Evolutionary conservation across 1,140 invertebrate species (phyloP), one percentile per base, ranked within the genome.

Genomic region (Danaus melanippus): DNA sequence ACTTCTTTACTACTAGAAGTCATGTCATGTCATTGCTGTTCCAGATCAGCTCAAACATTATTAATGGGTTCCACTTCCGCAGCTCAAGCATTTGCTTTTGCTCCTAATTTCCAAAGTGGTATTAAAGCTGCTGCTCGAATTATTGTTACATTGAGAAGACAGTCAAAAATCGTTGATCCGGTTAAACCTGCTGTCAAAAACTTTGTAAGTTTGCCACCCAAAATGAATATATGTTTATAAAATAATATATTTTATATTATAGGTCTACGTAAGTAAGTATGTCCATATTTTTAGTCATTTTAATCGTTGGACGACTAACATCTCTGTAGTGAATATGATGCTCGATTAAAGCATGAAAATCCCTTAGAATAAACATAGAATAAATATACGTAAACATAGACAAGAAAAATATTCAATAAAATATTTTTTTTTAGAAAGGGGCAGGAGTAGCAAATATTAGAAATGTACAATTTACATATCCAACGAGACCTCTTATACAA

Each of bases 61-160:
- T 89, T 94, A 42, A 91, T 94, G 87, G 92, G 93, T n/a, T 92
- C 92, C 0, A 89, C 92, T 52, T 91, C 92, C 53, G 89, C 94
- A n/a, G 93, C 92, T 8, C 91, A 93, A 75, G 91, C 92, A 0
- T 89, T 92, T 46, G 91, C 92, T 1, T 93, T 92, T 76, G 91
- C 93, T 1, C 93, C 93, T 10, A 92, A 92, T 70, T 89, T 92
- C 74, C 90, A 92, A 55, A 92, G 92, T 73, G 91, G 90, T 56
- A 79, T 92, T 3, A 85, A 87, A 40, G 89, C 91, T 0, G 91
- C 91, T 12, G 84, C 86, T 15, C 88, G 89, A 40, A 89, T 92
- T 42, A 88, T 90, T 50, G 71, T 82, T 11, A 78, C 91, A 47
- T 67, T 92, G 2, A 79, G 86, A 11, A 81, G 89, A 46, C 66